Evolutionary conservation across 2,113 vertebrate species (phyloP), one percentile per base, ranked within the genome.

Genomic region (Cynoglossus semilaevis): DNA sequence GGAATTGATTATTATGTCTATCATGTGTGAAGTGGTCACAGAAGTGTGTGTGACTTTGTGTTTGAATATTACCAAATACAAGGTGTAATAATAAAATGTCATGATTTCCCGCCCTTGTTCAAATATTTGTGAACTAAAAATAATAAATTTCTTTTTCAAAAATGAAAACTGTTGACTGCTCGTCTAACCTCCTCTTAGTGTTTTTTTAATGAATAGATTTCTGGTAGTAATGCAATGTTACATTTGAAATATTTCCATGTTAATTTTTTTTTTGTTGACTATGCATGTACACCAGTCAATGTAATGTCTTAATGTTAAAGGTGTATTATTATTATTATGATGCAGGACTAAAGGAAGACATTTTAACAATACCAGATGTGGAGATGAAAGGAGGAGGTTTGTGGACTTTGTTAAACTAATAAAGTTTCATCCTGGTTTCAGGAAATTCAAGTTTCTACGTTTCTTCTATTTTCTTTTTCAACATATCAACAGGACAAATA

Each of bases 261-360:
- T n/a, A n/a, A n/a, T 77, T 40, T 73, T 75, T 81, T 51, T 65
- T 51, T 75, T 52, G 79, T 85, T 82, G 77, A 72, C 67, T 49
- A 72, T 76, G 94, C 93, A 94, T 96, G 94, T 92, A 90, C 88
- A 91, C 90, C 87, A 90, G 72, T 87, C 76, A 76, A 81, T 80
- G 80, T 85, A 79, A 18, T 87, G 83, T 90, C 81, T 87, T 89
- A 86, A 83, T 90, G 86, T 91, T 83, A 65, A 62, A 74, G 70
- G 76, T 77, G 75, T 78, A 76, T 83, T 29, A 29, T 29, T 29
- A 29, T 29, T 29, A 29, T 29, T 56, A 77, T 74, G 53, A 78
- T 75, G 75, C 80, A 72, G 67, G 74, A 48, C 62, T 63, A 47
- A 54, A 63, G 60, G 72, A 80, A 67, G 70, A 81, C 54, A 54